A percentile compares a stretch with the other conserved stretches of the same genome.
These are phyloP conservation scores for Phyllotis vaccarum DNA, from an alignment of 2,797 vertebrate species.

Conservation along the genomic window DNA sequence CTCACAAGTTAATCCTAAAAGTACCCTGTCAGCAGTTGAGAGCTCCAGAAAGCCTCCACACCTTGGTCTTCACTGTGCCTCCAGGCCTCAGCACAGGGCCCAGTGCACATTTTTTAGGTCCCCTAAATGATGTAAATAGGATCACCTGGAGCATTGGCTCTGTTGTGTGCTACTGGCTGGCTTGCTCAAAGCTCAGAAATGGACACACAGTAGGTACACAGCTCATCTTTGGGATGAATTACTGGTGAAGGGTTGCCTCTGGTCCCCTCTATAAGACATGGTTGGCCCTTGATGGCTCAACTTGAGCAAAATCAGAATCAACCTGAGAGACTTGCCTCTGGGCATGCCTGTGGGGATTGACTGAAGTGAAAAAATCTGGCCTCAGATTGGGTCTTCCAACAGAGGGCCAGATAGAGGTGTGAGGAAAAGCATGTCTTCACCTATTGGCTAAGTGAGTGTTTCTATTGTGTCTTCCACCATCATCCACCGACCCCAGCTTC, in stretches of 20 bases:
- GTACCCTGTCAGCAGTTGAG: background rate
- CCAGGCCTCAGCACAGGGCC: background rate
- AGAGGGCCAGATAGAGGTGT: background rate
- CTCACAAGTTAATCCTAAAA: background rate
- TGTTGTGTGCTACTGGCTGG: background rate
- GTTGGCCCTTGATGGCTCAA: background rate
- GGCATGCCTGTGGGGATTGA: too few relatives aligned
- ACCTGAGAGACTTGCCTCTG: too few relatives aligned
- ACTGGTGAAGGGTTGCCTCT: too few relatives aligned
- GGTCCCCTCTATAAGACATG: background rate
- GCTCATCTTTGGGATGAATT: background rate
- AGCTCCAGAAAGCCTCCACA: background rate
- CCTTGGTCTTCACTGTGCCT: background rate
- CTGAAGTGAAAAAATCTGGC: background rate
- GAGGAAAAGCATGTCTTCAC: background rate
- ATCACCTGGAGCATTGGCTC: background rate
- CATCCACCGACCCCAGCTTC: background rate
- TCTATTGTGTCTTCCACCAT: background rate
- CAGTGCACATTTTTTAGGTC: background rate
- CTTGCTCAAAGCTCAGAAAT: background rate
- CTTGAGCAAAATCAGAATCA: too few relatives aligned
- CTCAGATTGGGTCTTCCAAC: background rate
- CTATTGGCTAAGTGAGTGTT: background rate
- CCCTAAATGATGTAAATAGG: background rate
- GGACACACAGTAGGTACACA: background rate